Conservation (phyloP, 2,888 invertebrate genomes). For the Heliconius hortense region DNA sequence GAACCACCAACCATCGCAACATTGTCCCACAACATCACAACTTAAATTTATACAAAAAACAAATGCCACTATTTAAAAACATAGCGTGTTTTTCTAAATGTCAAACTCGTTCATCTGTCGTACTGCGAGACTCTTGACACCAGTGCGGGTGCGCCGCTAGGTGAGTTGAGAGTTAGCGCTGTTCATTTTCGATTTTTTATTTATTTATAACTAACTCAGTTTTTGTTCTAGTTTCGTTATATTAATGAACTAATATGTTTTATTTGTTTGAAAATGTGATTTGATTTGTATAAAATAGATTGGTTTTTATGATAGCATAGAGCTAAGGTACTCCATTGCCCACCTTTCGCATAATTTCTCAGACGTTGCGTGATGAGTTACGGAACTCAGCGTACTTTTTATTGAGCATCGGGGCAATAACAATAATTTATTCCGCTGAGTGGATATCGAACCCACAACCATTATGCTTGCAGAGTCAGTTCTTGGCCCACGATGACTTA, state of each 20-base stretch:
- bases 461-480: no score
- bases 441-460: no score
- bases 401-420: no score
- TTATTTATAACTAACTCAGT: neutral
- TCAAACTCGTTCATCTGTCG: constrained; percentile 4
- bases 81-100: constrained; percentile 5
- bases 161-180: neutral
- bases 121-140: constrained; percentile 8
- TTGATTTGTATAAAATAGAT: no score
- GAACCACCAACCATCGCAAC: no score
- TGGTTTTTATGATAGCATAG: no score
- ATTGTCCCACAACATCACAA: neutral
- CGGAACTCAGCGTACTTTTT: no score
- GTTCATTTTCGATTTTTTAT: constrained; percentile 4
- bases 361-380: no score
- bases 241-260: neutral
- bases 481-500: no score
- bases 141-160: neutral
- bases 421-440: no score
- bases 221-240: constrained; percentile 1
- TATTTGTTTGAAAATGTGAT: neutral
- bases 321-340: no score
- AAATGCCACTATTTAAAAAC: neutral
- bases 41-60: neutral
- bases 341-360: no score